Percentiles rank a stretch among this genome's conserved stretches.
These are phyloP conservation scores for Porites divaricata DNA, from an alignment of 92 coral and sea anemone genomes.

Conservation along the genomic window DNA sequence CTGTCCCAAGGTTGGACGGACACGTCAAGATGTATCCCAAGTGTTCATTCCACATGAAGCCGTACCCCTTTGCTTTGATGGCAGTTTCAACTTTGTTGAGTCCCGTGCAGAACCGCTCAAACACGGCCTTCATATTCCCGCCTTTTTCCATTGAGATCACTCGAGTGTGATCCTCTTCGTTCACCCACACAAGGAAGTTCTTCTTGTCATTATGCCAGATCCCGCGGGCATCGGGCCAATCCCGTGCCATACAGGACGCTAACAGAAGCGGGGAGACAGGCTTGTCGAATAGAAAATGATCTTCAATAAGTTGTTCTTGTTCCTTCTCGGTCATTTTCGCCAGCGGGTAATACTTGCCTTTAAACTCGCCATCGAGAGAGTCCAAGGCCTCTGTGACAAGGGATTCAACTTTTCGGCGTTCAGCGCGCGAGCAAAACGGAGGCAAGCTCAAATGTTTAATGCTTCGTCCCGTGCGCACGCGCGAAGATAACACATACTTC, in stretches of 20 bases:
- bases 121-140: slow-evolving; percentile 87
- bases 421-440: slow-evolving; percentile 90
- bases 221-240: slow-evolving; percentile 99
- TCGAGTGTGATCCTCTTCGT: slow-evolving; percentile 95
- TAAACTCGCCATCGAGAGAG: slow-evolving; percentile 80
- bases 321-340: slow-evolving; percentile 85
- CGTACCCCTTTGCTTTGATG: slow-evolving; percentile 85
- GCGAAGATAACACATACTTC: slow-evolving; percentile 84
- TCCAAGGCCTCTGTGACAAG: slow-evolving; percentile 72
- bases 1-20: slow-evolving; percentile 94
- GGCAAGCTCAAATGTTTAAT: slow-evolving; percentile 90
- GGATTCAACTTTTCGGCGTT: slow-evolving; percentile 84
- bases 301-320: slow-evolving; percentile 89
- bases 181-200: slow-evolving; percentile 92
- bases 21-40: slow-evolving; percentile 90
- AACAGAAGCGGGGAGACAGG: slow-evolving; percentile 94
- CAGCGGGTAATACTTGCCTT: slow-evolving; percentile 96
- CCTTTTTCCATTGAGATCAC: slow-evolving; percentile 94
- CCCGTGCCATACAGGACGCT: slow-evolving; percentile 98
- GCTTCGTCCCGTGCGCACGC: slow-evolving; percentile 96
- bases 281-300: slow-evolving; percentile 91
- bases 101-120: slow-evolving; percentile 91
- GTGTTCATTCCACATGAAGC: slow-evolving; percentile 94
- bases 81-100: slow-evolving; percentile 86
- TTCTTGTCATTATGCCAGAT: slow-evolving; percentile 92